Percentiles rank a stretch among this genome's conserved stretches.
phyloP scores from a whole-genome alignment of 2,113 vertebrate genomes.

The mouse (Mus musculus) region DNA sequence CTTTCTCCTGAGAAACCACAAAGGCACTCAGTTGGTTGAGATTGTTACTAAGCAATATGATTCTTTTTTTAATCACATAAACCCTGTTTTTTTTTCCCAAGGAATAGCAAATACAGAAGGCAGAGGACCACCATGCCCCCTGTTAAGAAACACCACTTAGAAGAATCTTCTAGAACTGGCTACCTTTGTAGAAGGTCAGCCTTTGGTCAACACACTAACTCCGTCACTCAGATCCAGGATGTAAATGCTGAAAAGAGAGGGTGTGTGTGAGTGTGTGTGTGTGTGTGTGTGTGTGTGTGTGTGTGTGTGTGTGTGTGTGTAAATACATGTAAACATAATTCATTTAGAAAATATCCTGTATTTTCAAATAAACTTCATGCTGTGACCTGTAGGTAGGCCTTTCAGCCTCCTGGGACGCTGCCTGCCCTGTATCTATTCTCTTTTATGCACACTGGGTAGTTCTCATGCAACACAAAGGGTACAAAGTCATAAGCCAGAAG shows the following conservation, averaged over 20 bases:
- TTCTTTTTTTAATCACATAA: conserved; percentile 41
- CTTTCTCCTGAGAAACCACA: neutral
- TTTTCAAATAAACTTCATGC: neutral
- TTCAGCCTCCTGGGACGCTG: neutral
- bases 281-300: too few species aligned
- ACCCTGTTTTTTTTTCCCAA: neutral
- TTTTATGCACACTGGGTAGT: neutral
- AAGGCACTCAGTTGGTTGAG: conserved; percentile 19
- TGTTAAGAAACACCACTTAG: neutral
- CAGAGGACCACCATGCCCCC: neutral
- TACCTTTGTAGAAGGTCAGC: neutral
- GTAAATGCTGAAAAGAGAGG: neutral
- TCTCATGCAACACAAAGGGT: neutral
- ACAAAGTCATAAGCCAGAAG: neutral
- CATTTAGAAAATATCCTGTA: neutral
- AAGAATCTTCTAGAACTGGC: neutral
- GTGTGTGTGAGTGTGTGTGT: too few species aligned
- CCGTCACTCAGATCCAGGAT: neutral
- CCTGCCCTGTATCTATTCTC: neutral
- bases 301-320: too few species aligned
- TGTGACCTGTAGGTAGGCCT: neutral
- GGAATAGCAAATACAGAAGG: neutral
- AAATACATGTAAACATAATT: neutral
- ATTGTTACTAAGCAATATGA: neutral
- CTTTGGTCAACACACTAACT: neutral